Conservation (phyloP, 2,113 vertebrate genomes). For the Bos javanicus region DNA sequence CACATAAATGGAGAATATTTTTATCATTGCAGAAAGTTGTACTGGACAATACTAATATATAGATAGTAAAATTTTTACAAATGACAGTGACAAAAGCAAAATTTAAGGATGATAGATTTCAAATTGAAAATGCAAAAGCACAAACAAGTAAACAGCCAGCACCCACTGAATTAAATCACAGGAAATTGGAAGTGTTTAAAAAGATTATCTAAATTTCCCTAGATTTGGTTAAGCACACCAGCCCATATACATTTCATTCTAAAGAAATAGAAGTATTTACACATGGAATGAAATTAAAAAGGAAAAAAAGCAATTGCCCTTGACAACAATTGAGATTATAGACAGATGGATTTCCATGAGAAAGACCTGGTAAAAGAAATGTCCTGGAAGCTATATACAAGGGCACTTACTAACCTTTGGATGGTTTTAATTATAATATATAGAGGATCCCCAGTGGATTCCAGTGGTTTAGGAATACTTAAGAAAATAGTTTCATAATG, state of each 20-base stretch:
- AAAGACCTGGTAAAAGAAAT: not conserved
- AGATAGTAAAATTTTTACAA: not conserved
- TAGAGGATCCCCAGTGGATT: not conserved
- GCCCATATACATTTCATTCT: not conserved
- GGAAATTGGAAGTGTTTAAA: not conserved
- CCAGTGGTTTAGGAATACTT: not conserved
- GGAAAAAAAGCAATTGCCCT: not conserved
- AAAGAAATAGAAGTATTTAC: not conserved
- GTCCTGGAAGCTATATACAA: not conserved
- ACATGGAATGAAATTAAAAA: not conserved
- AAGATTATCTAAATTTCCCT: not conserved
- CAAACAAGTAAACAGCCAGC: not conserved
- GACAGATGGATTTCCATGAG: not conserved
- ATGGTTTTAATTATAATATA: not conserved
- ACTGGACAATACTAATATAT: not conserved
- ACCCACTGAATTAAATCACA: not conserved
- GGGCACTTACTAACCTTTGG: not conserved
- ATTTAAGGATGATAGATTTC: not conserved
- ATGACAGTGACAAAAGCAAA: not conserved
- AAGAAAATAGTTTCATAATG: not conserved
- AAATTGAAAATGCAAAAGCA: not conserved
- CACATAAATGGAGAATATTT: not conserved
- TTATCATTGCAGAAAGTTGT: not conserved
- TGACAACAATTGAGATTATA: not conserved
- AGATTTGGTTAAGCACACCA: not conserved